These are phyloP conservation scores for Synaphobranchus kaupii DNA, from an alignment of 2,797 vertebrate genomes.

Conservation along the genomic window DNA sequence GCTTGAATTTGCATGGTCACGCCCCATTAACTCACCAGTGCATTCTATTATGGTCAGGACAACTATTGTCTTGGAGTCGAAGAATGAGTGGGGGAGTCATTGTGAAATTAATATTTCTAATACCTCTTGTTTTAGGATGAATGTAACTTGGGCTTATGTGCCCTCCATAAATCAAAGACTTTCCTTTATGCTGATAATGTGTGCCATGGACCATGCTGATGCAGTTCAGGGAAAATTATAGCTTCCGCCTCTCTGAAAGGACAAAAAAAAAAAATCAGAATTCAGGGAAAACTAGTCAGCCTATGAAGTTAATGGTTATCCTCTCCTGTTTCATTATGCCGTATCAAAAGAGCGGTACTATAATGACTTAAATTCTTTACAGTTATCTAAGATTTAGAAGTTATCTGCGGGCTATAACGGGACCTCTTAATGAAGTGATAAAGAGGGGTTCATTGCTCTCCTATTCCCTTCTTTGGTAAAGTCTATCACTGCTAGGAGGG, in stretches of 20 bases:
- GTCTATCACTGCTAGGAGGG: neutral
- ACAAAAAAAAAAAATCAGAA: slow-evolving; percentile 2
- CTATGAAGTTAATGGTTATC: neutral
- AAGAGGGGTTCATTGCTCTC: neutral
- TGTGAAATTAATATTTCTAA: slow-evolving; percentile 19
- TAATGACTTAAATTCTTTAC: slow-evolving; percentile 5
- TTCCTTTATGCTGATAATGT: slow-evolving; percentile 16
- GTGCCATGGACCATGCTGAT: slow-evolving; percentile 1
- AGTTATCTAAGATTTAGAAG: neutral
- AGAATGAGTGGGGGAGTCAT: neutral
- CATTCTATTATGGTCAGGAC: slow-evolving; percentile 13
- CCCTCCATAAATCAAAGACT: neutral
- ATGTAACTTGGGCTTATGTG: neutral
- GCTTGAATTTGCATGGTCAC: slow-evolving; percentile 20
- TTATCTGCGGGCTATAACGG: neutral
- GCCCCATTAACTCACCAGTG: slow-evolving; percentile 22
- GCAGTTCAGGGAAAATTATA: slow-evolving; percentile 3
- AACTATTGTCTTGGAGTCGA: slow-evolving; percentile 3
- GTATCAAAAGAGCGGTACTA: neutral
- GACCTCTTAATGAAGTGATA: neutral
- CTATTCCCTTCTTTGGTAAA: neutral
- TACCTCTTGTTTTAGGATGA: neutral
- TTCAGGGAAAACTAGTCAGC: neutral
- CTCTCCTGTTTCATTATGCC: neutral
- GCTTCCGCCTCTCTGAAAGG: neutral